Conservation (phyloP, 1,140 invertebrate genomes). For the Bombus turneri region DNA sequence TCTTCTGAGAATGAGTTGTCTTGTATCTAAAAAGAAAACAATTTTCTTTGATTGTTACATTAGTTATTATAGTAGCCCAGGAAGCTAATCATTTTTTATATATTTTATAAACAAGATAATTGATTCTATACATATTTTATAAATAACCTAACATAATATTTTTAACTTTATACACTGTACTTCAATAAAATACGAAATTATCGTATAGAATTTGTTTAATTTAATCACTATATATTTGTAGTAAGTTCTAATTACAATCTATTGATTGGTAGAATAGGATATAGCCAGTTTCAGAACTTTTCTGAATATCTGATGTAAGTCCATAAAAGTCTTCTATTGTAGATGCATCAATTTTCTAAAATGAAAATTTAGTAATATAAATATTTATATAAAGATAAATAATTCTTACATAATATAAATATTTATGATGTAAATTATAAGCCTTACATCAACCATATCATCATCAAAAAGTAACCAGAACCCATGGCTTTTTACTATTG, state of each 20-base stretch:
- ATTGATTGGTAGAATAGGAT: conserved; percentile 99
- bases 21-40: conserved; percentile 32
- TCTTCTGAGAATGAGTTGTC: conserved; percentile 53
- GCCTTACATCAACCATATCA: conserved; percentile 98
- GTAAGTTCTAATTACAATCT: conserved; percentile 85
- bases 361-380: conserved; percentile 68
- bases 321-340: conserved; percentile 99
- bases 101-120: conserved; percentile 44
- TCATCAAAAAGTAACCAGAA: conserved; percentile 99
- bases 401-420: not conserved
- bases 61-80: not conserved
- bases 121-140: conserved; percentile 46
- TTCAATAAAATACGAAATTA: conserved; percentile 61
- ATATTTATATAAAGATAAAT: not conserved
- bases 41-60: not conserved
- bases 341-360: conserved; percentile 98
- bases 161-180: conserved; percentile 52
- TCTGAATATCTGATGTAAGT: conserved; percentile 98
- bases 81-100: conserved; percentile 30
- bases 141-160: conserved; percentile 64
- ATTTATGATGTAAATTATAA: not conserved
- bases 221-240: conserved; percentile 56
- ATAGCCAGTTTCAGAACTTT: conserved; percentile 99
- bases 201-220: conserved; percentile 58
- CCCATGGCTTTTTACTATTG: conserved; percentile 99